Conservation (phyloP, 1,140 invertebrate species). For the Panagrolaimus sp. region DNA sequence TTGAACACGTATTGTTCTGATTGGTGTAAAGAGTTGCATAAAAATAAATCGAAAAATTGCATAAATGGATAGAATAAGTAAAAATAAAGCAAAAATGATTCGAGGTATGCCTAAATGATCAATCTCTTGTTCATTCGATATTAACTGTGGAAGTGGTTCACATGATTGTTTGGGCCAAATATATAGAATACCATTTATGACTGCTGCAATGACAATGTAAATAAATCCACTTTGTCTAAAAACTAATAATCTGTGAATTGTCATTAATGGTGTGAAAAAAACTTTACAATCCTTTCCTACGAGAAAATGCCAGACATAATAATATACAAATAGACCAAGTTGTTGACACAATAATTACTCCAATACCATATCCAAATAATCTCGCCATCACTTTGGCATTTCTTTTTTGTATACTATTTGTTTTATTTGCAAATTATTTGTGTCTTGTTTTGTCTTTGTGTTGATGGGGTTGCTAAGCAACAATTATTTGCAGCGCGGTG, state of each 20-base stretch:
- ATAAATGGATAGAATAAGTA: not conserved
- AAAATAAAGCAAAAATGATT: not conserved
- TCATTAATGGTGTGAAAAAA: not conserved
- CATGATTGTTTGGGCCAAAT: conserved; percentile 26
- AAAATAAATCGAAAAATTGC: not conserved
- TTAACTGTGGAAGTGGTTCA: not conserved
- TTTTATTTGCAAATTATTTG: too few species aligned
- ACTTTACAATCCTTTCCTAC: conserved; percentile 26
- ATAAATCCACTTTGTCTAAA: conserved; percentile 23
- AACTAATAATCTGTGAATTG: not conserved
- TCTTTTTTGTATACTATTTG: too few species aligned
- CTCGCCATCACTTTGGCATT: conserved; percentile 5
- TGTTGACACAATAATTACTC: conserved; percentile 24
- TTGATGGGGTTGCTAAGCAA: too few species aligned
- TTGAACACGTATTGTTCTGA: not conserved
- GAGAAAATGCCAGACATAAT: conserved; percentile 19
- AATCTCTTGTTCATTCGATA: not conserved
- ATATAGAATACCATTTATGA: conserved; percentile 25
- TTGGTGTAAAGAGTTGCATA: too few species aligned
- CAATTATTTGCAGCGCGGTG: too few species aligned
- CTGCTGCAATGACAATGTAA: conserved; percentile 22
- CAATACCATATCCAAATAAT: conserved; percentile 27
- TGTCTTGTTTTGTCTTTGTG: too few species aligned
- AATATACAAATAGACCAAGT: conserved; percentile 25
- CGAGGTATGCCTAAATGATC: not conserved